Conservation (phyloP, 2,888 invertebrate species). For the Anodontia alba region DNA sequence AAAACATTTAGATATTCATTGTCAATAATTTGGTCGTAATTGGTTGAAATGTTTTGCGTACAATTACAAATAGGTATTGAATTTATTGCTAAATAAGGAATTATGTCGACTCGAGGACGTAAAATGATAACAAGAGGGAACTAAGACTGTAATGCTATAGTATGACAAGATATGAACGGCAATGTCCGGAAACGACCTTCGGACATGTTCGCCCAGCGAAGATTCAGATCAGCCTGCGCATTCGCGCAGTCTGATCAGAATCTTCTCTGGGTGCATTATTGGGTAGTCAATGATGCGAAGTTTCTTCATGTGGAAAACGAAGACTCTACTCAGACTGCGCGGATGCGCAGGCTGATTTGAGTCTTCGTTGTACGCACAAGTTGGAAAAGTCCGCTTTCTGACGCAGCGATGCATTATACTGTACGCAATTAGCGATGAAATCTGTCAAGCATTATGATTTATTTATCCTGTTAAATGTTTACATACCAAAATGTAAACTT, state of each 20-base stretch:
- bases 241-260: too few relatives aligned
- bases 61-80: neutral
- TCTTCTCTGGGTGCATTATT: too few relatives aligned
- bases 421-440: slow-evolving; percentile 12
- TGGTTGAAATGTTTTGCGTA: neutral
- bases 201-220: too few relatives aligned
- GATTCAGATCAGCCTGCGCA: too few relatives aligned
- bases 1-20: neutral
- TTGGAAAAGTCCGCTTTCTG: too few relatives aligned
- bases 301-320: too few relatives aligned
- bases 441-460: neutral
- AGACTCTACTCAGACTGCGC: too few relatives aligned
- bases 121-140: neutral
- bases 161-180: neutral
- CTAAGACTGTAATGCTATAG: neutral
- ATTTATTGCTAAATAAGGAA: neutral
- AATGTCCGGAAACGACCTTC: too few relatives aligned
- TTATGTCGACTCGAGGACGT: neutral
- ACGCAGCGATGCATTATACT: too few relatives aligned
- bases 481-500: neutral
- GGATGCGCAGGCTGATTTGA: too few relatives aligned
- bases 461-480: slow-evolving; percentile 14
- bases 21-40: neutral
- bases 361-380: too few relatives aligned
- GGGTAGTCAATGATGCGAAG: too few relatives aligned